Evolutionary conservation across 2,113 vertebrate genomes (phyloP).

Genomic region (Labeo catla): DNA sequence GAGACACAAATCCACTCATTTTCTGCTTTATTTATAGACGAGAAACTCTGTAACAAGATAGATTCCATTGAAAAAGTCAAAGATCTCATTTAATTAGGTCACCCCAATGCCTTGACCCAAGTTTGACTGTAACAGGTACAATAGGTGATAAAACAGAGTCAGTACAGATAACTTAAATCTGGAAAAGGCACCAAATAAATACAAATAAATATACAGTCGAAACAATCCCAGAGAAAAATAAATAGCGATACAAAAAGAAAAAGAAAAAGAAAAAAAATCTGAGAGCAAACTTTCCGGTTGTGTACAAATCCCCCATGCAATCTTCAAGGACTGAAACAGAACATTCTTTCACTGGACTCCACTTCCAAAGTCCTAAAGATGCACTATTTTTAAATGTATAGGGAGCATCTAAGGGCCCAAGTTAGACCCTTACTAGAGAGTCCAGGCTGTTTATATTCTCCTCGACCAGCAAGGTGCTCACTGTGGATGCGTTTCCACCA

Average conservation of each 20-base stretch:
- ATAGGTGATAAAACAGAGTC: constrained; percentile 47
- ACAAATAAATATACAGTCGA: constrained; percentile 60
- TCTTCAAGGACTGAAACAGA: constrained; percentile 34
- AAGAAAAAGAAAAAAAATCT: not conserved
- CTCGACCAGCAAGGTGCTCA: constrained; percentile 61
- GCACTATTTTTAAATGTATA: constrained; percentile 32
- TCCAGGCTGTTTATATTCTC: constrained; percentile 48
- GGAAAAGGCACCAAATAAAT: constrained; percentile 57
- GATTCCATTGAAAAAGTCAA: constrained; percentile 32
- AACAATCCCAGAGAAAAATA: constrained; percentile 49
- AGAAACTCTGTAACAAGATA: constrained; percentile 50
- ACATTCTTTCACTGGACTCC: constrained; percentile 29
- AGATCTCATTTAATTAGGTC: constrained; percentile 36
- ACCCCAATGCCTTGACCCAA: constrained; percentile 20
- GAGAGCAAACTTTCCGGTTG: constrained; percentile 25
- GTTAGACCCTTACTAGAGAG: constrained; percentile 6
- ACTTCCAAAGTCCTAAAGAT: constrained; percentile 29
- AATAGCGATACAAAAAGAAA: constrained; percentile 54
- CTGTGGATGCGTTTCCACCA: constrained; percentile 37
- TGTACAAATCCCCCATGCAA: constrained; percentile 55
- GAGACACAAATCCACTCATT: constrained; percentile 60
- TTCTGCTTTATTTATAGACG: constrained; percentile 68
- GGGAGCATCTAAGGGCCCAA: constrained; percentile 11
- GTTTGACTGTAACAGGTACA: constrained; percentile 39
- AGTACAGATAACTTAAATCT: constrained; percentile 52